Evolutionary conservation across 2,888 invertebrate species (phyloP).

Genomic region (Drosophila greeni): DNA sequence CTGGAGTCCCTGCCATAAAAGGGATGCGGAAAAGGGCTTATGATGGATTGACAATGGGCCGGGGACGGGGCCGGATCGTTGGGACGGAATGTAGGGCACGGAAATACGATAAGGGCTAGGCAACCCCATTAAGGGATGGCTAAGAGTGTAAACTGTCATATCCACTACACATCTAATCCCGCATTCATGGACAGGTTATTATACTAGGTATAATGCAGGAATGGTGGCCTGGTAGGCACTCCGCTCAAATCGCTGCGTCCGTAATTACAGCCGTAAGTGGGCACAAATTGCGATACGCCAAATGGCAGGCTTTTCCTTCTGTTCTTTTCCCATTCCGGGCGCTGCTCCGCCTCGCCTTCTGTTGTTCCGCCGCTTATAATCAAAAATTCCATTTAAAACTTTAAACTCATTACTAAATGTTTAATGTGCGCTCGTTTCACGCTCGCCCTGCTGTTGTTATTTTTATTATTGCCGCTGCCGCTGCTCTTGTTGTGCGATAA

Average conservation of each 20-base stretch:
- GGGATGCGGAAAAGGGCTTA: constrained; percentile 26
- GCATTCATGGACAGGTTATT: constrained; percentile 33
- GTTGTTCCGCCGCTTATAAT: constrained; percentile 44
- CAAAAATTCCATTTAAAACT: constrained; percentile 72
- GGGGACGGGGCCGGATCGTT: constrained; percentile 7
- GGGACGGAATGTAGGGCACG: constrained; percentile 31
- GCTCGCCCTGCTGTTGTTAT: constrained; percentile 19
- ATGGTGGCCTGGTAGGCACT: not conserved
- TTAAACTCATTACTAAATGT: constrained; percentile 73
- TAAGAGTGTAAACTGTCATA: constrained; percentile 19
- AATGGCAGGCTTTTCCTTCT: constrained; percentile 11
- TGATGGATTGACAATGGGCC: constrained; percentile 55
- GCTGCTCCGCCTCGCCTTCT: constrained; percentile 6
- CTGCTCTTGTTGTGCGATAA: constrained; percentile 55
- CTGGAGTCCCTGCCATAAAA: constrained; percentile 5
- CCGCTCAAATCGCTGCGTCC: constrained; percentile 6
- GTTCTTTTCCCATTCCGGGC: not conserved
- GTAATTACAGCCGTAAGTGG: constrained; percentile 56
- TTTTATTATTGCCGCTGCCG: constrained; percentile 26
- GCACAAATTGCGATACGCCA: constrained; percentile 44
- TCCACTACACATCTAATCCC: constrained; percentile 28
- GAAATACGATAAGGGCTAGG: constrained; percentile 22
- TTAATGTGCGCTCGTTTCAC: constrained; percentile 62
- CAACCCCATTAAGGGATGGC: constrained; percentile 11
- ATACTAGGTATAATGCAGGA: constrained; percentile 14